Evolutionary conservation across 2,888 invertebrate species (phyloP).

Genomic region (Pyrrhia umbra): DNA sequence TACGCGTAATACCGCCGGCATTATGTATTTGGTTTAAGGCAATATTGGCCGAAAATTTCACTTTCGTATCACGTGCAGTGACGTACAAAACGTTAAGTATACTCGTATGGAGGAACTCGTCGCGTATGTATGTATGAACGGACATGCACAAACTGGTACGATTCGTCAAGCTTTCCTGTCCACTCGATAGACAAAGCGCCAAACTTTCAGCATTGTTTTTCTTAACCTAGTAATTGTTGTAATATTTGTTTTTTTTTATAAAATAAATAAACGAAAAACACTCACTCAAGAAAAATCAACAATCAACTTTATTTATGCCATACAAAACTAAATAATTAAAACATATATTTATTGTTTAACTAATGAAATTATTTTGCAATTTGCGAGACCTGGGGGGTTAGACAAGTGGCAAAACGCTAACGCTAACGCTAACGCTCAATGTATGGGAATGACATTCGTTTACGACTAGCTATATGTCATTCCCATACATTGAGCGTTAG

Average conservation of each 20-base stretch:
- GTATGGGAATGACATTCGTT: too few species aligned
- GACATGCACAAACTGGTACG: slow-evolving; percentile 25
- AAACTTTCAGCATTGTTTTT: slow-evolving; percentile 56
- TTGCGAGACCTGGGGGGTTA: too few species aligned
- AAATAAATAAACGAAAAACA: too few species aligned
- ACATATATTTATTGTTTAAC: too few species aligned
- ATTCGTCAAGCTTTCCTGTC: slow-evolving; percentile 78
- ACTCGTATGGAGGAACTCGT: slow-evolving; percentile 8
- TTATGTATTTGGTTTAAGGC: slow-evolving; percentile 69
- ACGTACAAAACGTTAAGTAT: slow-evolving; percentile 25
- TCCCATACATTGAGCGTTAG: too few species aligned
- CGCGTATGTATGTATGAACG: slow-evolving; percentile 26
- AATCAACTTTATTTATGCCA: too few species aligned
- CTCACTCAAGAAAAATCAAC: too few species aligned
- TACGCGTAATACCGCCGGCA: slow-evolving; percentile 63
- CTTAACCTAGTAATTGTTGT: slow-evolving; percentile 6
- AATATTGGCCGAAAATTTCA: slow-evolving; percentile 85
- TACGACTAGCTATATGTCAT: too few species aligned
- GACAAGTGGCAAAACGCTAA: too few species aligned
- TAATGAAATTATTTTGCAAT: too few species aligned
- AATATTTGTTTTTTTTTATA: neutral
- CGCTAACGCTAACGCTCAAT: too few species aligned
- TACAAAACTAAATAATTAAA: too few species aligned
- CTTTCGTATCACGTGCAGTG: slow-evolving; percentile 72
- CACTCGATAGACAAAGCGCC: slow-evolving; percentile 43